These are phyloP conservation scores for Coptotermes formosanus DNA, from an alignment of 1,140 invertebrate genomes.

Conservation along the genomic window DNA sequence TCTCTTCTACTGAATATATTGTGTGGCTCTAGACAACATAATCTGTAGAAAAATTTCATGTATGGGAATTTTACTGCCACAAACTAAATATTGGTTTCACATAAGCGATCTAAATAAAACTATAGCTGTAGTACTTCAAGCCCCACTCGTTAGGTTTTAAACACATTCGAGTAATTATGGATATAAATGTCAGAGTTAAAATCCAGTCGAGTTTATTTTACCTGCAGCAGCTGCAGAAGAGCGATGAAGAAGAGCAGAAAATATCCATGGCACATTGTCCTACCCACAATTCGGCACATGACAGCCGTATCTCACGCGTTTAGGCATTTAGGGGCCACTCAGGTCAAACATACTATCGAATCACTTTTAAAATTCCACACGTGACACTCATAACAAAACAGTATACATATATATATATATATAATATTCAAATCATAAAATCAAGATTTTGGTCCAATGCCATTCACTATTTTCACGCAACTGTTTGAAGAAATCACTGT, in stretches of 20 bases:
- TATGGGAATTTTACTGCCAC: too few species aligned
- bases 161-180: neutral
- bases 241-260: slow-evolving; percentile 9
- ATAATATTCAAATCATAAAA: too few species aligned
- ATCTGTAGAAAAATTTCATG: too few species aligned
- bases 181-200: neutral
- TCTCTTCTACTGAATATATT: too few species aligned
- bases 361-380: neutral
- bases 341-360: neutral
- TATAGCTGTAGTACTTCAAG: neutral
- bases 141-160: neutral
- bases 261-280: slow-evolving; percentile 23
- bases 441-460: too few species aligned
- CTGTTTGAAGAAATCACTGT: neutral
- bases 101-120: too few species aligned
- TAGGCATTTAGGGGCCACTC: slow-evolving; percentile 6
- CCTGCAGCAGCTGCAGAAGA: slow-evolving; percentile 21
- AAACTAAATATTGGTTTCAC: too few species aligned
- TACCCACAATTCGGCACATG: slow-evolving; percentile 26
- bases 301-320: neutral
- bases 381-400: neutral
- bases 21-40: too few species aligned
- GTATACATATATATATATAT: neutral
- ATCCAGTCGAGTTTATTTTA: neutral
- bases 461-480: neutral